Percentiles rank a stretch among this genome's conserved stretches.
Evolutionary conservation across 2,113 vertebrate genomes (phyloP).

Genomic region (Ageneiosus marmoratus): DNA sequence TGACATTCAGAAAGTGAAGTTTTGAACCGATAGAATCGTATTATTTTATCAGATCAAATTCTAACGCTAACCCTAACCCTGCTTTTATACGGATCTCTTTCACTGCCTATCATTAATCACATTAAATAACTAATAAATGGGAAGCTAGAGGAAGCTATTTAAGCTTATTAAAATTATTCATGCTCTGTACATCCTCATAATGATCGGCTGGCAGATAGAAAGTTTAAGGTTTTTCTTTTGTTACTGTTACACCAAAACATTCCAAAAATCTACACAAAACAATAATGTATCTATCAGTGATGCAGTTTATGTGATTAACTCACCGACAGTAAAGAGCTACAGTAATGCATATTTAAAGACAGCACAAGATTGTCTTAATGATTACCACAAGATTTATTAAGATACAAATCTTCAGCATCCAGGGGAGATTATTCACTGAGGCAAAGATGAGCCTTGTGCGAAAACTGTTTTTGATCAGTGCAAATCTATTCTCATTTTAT

Average conservation of each 20-base stretch:
- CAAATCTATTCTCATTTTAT: neutral
- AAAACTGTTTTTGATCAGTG: no score
- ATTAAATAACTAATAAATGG: neutral
- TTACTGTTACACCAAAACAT: neutral
- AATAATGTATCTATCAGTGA: no score
- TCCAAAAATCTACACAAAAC: neutral
- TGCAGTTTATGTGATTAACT: neutral
- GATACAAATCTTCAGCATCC: no score
- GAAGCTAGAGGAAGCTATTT: no score
- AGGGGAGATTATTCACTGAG: neutral
- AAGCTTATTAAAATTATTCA: neutral
- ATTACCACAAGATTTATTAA: neutral
- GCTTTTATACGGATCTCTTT: neutral
- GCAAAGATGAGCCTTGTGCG: neutral
- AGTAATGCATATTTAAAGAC: slow-evolving; percentile 6
- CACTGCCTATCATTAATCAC: neutral
- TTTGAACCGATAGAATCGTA: neutral
- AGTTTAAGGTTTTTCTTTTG: neutral
- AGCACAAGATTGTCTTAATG: neutral
- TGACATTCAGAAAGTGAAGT: neutral
- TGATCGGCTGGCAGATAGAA: neutral
- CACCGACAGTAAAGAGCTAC: neutral
- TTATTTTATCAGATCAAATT: neutral
- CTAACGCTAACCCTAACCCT: neutral
- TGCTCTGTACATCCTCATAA: neutral